Base-by-base conservation (phyloP, 2,888 invertebrate genomes). In the Clanis bilineata region DNA sequence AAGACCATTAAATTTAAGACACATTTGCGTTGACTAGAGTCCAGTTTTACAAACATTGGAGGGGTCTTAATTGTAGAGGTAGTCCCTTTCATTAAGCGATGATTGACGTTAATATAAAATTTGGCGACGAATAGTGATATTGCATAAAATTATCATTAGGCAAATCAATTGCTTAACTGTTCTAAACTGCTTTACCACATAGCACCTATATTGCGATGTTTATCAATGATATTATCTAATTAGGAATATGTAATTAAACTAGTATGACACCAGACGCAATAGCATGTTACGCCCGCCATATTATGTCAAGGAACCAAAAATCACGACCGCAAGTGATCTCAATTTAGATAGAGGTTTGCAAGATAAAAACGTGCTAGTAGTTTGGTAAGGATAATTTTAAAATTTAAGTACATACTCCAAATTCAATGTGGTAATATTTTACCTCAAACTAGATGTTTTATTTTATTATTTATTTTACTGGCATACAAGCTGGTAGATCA, bases 271-370 rank as follows among this genome's bases (percentile, higher is more conserved):
- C 1, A 9, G 32, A 32, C 18, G 32, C 28, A 51, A 32, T 32
- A 51, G 18, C 12, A 3, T 32, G 9, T 23, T 18, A 32, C 18
- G 15, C 51, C 18, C 28, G 18, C 32, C 32, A 10, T 51, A 32
- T 25, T 51, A 51, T 9, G 47, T 51, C 51, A 51, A 51, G 28
- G 51, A 32, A 51, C 28, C 32, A 32, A 51, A 51, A 51, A 51
- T 51, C 28, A 51, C 51, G 32, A 51, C 18, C 18, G 18, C 25
- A 6, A 23, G 45, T 18, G 51, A 51, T 51, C 15, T 32, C 51
- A 32, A 51, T 51, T 51, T 18, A 32, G 51, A 51, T 32, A 51
- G 28, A 18, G 32, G 28, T 51, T 0, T 21, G 5, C 12, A 32
- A 51, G 9, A 51, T 18, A 51, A 18, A 51, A 32, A 9, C 47